phyloP scores from a whole-genome alignment of 2,888 invertebrate species.

The Ochlodes sylvanus region DNA sequence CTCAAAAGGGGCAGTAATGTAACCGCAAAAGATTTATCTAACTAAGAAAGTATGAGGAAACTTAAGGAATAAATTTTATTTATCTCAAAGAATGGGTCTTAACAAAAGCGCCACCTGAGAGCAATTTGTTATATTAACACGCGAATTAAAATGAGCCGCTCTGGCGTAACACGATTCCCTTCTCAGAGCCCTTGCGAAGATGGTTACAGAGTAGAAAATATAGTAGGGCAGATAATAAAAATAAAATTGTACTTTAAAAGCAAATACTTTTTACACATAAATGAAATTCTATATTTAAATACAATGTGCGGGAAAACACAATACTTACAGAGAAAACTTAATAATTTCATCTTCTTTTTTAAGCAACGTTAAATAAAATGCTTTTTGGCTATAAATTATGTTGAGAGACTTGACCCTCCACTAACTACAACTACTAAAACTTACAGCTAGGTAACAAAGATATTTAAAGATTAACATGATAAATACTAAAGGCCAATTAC shows the following conservation, averaged over 20 bases:
- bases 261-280: too few species aligned
- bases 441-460: too few species aligned
- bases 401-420: too few species aligned
- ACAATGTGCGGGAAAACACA: not conserved
- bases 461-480: too few species aligned
- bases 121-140: slow-evolving; percentile 67
- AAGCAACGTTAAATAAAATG: not conserved
- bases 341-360: too few species aligned
- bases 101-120: slow-evolving; percentile 50
- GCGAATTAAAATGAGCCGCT: slow-evolving; percentile 64
- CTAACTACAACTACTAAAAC: too few species aligned
- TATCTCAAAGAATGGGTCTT: slow-evolving; percentile 37
- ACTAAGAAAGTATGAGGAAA: slow-evolving; percentile 37
- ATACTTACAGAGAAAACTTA: too few species aligned
- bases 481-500: too few species aligned
- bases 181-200: slow-evolving; percentile 50
- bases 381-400: not conserved
- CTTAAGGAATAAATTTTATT: slow-evolving; percentile 37
- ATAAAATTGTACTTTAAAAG: too few species aligned
- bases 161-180: slow-evolving; percentile 63
- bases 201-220: slow-evolving; percentile 41
- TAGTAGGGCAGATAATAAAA: slow-evolving; percentile 11
- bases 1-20: slow-evolving; percentile 26
- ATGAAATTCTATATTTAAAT: too few species aligned
- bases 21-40: slow-evolving; percentile 36